These are phyloP conservation scores for Pterostichus madidus DNA, from an alignment of 2,888 invertebrate species.

Conservation along the genomic window DNA sequence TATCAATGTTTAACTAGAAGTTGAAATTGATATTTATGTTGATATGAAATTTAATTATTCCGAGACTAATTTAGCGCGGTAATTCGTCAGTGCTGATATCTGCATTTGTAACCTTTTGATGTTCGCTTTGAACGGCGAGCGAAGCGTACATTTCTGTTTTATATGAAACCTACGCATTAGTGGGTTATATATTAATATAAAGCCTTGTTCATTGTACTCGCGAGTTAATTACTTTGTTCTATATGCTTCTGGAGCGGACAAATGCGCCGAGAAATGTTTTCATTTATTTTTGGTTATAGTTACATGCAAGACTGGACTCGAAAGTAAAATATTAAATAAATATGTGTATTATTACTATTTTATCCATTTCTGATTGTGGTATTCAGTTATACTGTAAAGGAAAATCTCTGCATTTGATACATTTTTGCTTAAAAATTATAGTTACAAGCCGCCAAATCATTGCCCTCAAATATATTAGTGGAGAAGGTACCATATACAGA, in stretches of 20 bases:
- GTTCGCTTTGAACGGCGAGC: slow-evolving; percentile 49
- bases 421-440: too few relatives aligned
- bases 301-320: too few relatives aligned
- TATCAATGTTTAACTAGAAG: slow-evolving; percentile 53
- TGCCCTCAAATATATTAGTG: too few relatives aligned
- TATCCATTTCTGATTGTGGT: too few relatives aligned
- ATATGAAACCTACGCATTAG: slow-evolving; percentile 36
- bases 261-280: too few relatives aligned
- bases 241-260: not conserved
- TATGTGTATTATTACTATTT: too few relatives aligned
- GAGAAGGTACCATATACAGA: too few relatives aligned
- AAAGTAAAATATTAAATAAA: too few relatives aligned
- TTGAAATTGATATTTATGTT: slow-evolving; percentile 59
- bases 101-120: slow-evolving; percentile 59
- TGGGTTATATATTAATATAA: slow-evolving; percentile 46
- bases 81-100: slow-evolving; percentile 58
- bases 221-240: slow-evolving; percentile 9
- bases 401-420: too few relatives aligned
- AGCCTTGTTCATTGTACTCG: slow-evolving; percentile 29
- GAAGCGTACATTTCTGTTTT: slow-evolving; percentile 16
- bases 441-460: too few relatives aligned
- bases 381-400: too few relatives aligned
- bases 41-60: slow-evolving; percentile 58
- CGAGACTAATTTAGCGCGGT: slow-evolving; percentile 49
- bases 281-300: too few relatives aligned